These are phyloP conservation scores for Threskiornis aethiopicus DNA, from an alignment of 2,797 vertebrate species.

Conservation along the genomic window DNA sequence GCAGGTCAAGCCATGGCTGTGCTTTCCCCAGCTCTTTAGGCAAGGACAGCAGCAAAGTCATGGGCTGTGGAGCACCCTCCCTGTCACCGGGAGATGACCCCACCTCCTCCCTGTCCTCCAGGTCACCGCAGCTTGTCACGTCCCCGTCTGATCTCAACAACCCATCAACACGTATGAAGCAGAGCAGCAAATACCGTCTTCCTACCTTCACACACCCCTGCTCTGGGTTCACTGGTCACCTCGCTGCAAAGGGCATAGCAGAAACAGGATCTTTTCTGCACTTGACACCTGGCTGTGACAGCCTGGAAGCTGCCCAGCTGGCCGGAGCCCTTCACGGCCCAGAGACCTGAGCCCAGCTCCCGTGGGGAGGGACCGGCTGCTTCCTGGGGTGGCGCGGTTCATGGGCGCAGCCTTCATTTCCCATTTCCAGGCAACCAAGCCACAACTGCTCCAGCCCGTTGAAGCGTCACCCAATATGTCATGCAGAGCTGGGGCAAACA, in stretches of 20 bases:
- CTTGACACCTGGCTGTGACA: neutral
- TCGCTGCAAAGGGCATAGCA: neutral
- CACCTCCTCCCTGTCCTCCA: neutral
- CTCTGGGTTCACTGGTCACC: neutral
- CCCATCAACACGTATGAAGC: neutral
- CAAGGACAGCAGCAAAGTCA: neutral
- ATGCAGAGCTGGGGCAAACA: neutral
- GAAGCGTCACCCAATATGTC: fast-evolving
- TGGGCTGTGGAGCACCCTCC: neutral
- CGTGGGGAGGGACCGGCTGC: neutral
- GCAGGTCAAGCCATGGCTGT: neutral
- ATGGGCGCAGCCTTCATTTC: neutral
- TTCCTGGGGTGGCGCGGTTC: fast-evolving
- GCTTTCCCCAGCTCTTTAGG: neutral
- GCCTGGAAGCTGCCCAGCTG: neutral
- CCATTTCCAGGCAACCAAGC: neutral
- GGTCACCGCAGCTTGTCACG: neutral
- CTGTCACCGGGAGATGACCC: neutral
- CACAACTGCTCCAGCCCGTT: neutral
- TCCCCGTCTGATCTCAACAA: neutral
- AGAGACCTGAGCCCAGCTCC: neutral
- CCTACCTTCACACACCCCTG: neutral
- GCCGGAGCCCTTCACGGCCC: neutral
- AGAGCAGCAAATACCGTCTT: neutral
- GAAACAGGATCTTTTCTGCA: neutral